Base-by-base conservation (phyloP, 2,797 vertebrate genomes). In the Sebastes oblongus region DNA sequence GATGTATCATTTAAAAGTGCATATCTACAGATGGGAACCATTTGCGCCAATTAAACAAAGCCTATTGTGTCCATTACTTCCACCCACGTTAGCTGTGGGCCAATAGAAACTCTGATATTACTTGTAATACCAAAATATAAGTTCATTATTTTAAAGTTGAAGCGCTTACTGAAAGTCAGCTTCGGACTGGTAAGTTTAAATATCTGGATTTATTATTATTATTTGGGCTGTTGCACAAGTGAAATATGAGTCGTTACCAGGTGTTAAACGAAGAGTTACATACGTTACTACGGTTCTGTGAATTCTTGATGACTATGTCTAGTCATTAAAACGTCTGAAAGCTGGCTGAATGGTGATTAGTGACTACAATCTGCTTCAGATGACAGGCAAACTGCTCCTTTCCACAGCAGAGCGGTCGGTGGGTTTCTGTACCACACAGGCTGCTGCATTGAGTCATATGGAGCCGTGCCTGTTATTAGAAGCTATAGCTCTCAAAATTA, bases 391-490 rank as follows among this genome's bases (percentile, higher is more conserved):
- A 77, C 66, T 42, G 52, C 73, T 70, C 12, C 25, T 82, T 69
- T 14, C 25, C 30, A n/a, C 32, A 75, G 59, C 66, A 54, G 24
- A 72, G 22, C 0, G 2, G 71, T 42, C 39, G 14, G n/a, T 20
- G 59, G 50, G 58, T 67, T 89, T 78, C 42, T 66, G 59, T 34
- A 72, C 70, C 67, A 64, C 76, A 56, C 75, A 64, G 54, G 36
- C 42, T 59, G 64, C 82, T 66, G 65, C 52, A 34, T 22, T 6
- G 59, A 81, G 27, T 85, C 81, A 67, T 42, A 84, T 84, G 72
- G 78, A 86, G 18, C 73, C 1, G 62, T 24, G 72, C 36, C 84
- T 64, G 64, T 78, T 87, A 80, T 86, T 75, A 81, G 75, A 75
- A 70, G 80, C 81, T 83, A 76, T 61, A 84, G 68, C 69, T 56